Evolutionary conservation across 1,140 invertebrate species (phyloP), one percentile per base, ranked within the genome.

Genomic region (Leptestheria dahalacensis): DNA sequence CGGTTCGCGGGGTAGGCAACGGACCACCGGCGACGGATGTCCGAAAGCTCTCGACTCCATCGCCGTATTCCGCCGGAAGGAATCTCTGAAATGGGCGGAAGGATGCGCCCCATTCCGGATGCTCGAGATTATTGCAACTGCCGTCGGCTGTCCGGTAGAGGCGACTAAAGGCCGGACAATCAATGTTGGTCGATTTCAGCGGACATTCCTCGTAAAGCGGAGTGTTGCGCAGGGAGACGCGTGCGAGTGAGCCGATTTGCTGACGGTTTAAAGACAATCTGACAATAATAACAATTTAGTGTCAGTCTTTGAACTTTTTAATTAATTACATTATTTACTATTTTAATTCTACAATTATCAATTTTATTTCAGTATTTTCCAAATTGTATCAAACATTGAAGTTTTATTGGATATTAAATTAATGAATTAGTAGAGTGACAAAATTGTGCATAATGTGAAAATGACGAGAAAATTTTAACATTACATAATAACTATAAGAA

Each of bases 141-240:
- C 76, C 76, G 65, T 78, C 75, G 12, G 67, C 62, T 2, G 68
- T 70, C 59, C 76, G 63, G 64, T 73, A 77, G 26, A 52, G 49
- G 9, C 33, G 47, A 57, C 53, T 57, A n/a, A 41, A 63, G 12
- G 55, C 49, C n/a, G 60, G 56, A 25, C 54, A 61, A 15, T 18
- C 26, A 15, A 63, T 74, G 0, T 81, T 79, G 1, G 72, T 69
- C 2, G 75, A 77, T 60, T 74, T 74, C 52, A 79, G 71, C 0
- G 83, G 84, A 65, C 84, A 85, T 58, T 78, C 75, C 61, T 77
- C 72, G 63, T 76, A 72, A 1, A 83, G 70, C 24, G 73, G 65
- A 0, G 77, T 78, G 64, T 74, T 70, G 9, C 72, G 68, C 29
- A 78, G 67, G 1, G 74, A 73, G 41, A 73, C 67, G 33, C 65